Evolutionary conservation across 2,888 invertebrate genomes (phyloP), one percentile per base, ranked within the genome.

Genomic region (Strigamia crassipes): DNA sequence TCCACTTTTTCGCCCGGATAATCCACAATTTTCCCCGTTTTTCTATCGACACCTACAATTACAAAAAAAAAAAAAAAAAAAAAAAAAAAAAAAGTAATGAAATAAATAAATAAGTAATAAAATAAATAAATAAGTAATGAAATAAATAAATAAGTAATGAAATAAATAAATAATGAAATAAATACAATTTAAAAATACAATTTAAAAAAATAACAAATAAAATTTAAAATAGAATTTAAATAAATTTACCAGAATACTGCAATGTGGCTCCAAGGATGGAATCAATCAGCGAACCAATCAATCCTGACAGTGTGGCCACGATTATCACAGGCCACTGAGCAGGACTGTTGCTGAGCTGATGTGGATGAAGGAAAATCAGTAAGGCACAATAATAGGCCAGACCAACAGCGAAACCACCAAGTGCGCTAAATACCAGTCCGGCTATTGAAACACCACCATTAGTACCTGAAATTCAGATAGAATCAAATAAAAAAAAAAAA

Each of bases 251-350:
- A 85, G 96, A 95, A 87, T 92, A 96, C 88, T 96, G 96, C 73
- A 95, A 86, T 9, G 93, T 93, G 3, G 95, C 96, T 78, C 96
- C 96, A 66, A 96, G 88, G 41, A 94, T 83, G 0, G 96, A 96
- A 88, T 96, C 96, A 81, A 96, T 89, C 0, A 94, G 83, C 82
- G 95, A 95, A 0, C 96, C 96, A 41, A 94, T 85, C 9, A 96
- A 89, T 0, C 96, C 96, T 46, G 92, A 93, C 13, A 93, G 85
- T 0, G 91, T 92, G 10, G 93, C 95, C 85, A 92, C 89, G 0
- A 93, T 80, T 81, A 96, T 90, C 1, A 96, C 88, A 0, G 94
- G 94, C 83, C 83, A 83, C 79, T 83, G 83, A 0, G 92, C 90
- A 21, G 93, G 92, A 82, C 92, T 91, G 84, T 90, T 88, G 9